Percentiles rank a stretch among this genome's conserved stretches.
Evolutionary conservation across 2,888 invertebrate genomes (phyloP).

Genomic region (Thecocarcelia acutangulata): DNA sequence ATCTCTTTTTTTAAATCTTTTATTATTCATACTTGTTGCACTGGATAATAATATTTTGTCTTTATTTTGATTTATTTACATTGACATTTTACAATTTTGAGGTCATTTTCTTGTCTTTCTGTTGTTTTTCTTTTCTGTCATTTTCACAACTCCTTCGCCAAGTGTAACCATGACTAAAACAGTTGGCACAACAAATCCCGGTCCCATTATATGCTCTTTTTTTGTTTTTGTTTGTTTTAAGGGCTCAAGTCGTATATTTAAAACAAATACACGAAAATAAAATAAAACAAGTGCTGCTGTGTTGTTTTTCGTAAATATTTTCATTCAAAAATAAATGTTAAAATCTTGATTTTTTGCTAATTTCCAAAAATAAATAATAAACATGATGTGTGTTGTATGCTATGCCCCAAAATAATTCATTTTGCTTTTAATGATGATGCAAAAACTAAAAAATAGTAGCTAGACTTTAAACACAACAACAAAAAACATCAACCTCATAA

Average conservation of each 20-base stretch:
- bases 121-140: conserved; percentile 16
- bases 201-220: conserved; percentile 5
- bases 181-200: conserved; percentile 72
- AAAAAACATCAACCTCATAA: conserved; percentile 5
- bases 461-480: conserved; percentile 34
- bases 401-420: conserved; percentile 47
- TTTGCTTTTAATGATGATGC: conserved; percentile 28
- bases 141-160: conserved; percentile 13
- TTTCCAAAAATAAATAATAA: conserved; percentile 79
- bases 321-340: conserved; percentile 51
- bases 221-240: conserved; percentile 16
- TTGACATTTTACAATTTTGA: conserved; percentile 46
- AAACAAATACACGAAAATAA: background rate
- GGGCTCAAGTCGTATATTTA: conserved; percentile 30
- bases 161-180: conserved; percentile 72
- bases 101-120: conserved; percentile 19
- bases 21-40: conserved; percentile 31
- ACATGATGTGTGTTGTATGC: conserved; percentile 33
- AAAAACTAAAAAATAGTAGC: conserved; percentile 30
- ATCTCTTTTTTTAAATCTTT: background rate
- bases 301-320: conserved; percentile 9
- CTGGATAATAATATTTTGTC: conserved; percentile 7
- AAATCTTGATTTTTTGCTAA: conserved; percentile 75
- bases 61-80: conserved; percentile 36
- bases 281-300: conserved; percentile 37